Evolutionary conservation across 2,797 vertebrate species (phyloP).

Genomic region (Nasua narica): DNA sequence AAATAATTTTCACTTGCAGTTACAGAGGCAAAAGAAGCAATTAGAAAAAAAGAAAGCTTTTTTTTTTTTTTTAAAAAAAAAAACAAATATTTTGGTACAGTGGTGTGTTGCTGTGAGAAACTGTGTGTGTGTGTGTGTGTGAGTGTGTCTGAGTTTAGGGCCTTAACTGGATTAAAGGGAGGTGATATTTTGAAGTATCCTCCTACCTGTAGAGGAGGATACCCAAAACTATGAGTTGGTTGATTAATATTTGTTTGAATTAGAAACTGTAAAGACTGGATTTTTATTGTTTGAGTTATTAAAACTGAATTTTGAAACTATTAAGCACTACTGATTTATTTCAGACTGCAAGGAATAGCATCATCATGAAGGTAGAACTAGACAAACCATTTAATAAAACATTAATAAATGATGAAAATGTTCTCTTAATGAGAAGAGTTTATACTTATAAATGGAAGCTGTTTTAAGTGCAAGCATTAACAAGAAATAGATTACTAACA

Average conservation of each 20-base stretch:
- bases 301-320: conserved; percentile 48
- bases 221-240: not conserved
- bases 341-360: conserved; percentile 50
- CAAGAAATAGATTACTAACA: conserved; percentile 40
- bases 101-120: not conserved
- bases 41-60: not conserved
- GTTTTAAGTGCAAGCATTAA: conserved; percentile 67
- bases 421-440: conserved; percentile 35
- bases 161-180: not conserved
- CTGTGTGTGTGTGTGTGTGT: not conserved
- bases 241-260: not conserved
- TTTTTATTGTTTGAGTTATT: conserved; percentile 57
- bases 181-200: not conserved
- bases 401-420: conserved; percentile 44
- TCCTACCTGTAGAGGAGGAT: not conserved
- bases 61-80: not conserved
- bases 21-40: not conserved
- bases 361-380: conserved; percentile 38
- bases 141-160: not conserved
- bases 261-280: not conserved
- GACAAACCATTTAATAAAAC: conserved; percentile 30
- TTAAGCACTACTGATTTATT: conserved; percentile 53
- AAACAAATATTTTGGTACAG: not conserved
- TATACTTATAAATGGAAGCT: conserved; percentile 44
- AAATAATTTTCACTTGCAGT: not conserved